phyloP scores from a whole-genome alignment of 2,888 invertebrate genomes.

The Hypsopygia costalis region DNA sequence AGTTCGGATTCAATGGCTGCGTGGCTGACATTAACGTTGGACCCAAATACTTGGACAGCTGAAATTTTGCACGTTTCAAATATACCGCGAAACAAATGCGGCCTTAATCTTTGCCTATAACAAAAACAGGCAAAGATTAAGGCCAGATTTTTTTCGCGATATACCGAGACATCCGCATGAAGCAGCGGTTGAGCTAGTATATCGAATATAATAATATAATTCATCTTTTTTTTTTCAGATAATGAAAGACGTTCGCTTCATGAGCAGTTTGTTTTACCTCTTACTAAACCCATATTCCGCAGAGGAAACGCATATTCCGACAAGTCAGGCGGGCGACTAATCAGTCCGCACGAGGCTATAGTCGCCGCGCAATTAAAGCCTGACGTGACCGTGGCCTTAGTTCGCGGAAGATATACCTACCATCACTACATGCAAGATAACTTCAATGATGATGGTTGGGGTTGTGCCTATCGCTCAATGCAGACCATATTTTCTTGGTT shows the following conservation, averaged over 20 bases:
- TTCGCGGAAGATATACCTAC: constrained; percentile 94
- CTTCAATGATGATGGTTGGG: constrained; percentile 99
- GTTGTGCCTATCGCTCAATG: constrained; percentile 98
- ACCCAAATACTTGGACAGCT: no score
- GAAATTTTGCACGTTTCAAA: no score
- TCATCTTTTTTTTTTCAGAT: constrained; percentile 79
- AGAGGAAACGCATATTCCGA: constrained; percentile 84
- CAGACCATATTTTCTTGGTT: constrained; percentile 99
- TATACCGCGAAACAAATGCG: no score
- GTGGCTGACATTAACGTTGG: no score
- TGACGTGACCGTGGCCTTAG: constrained; percentile 63
- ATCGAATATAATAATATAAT: no score
- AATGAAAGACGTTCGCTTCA: constrained; percentile 85
- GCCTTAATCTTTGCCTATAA: no score
- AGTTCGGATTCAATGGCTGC: no score
- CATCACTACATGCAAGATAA: constrained; percentile 98
- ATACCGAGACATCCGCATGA: no score
- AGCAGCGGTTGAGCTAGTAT: no score
- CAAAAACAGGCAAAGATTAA: no score
- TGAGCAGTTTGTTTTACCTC: constrained; percentile 83
- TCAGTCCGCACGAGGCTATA: constrained; percentile 88
- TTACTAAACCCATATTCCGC: constrained; percentile 87
- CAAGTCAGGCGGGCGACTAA: constrained; percentile 76
- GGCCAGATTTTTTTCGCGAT: no score
- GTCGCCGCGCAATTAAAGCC: constrained; percentile 44